A percentile compares a stretch with the other conserved stretches of the same genome.
Evolutionary conservation across 2,113 vertebrate species (phyloP).

Genomic region (Malurus elegans): DNA sequence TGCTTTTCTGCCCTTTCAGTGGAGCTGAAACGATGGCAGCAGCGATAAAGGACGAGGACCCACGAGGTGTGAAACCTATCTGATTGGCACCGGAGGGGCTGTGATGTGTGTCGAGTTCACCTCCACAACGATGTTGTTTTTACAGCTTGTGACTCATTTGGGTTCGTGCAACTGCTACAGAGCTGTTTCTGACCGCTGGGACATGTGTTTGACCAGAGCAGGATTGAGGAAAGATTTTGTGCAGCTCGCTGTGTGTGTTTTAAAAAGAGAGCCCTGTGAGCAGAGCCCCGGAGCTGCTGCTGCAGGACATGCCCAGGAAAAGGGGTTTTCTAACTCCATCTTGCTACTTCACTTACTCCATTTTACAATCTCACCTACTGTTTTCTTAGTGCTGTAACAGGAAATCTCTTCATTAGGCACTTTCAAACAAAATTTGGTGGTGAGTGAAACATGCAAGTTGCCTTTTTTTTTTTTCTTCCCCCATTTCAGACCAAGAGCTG

Average conservation of each 20-base stretch:
- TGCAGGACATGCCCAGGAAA: not conserved
- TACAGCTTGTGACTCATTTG: not conserved
- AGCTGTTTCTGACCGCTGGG: not conserved
- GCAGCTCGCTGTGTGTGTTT: not conserved
- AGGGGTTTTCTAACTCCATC: not conserved
- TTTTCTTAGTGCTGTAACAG: not conserved
- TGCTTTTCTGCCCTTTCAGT: constrained; percentile 60
- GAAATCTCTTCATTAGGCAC: not conserved
- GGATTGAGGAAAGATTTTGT: not conserved
- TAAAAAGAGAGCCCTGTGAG: not conserved
- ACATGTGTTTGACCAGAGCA: rapidly evolving
- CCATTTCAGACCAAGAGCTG: not conserved
- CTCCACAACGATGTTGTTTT: not conserved
- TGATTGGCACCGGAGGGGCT: constrained; percentile 10
- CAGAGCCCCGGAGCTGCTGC: not conserved
- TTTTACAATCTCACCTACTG: not conserved
- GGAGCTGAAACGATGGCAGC: not conserved
- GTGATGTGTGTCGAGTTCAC: not conserved
- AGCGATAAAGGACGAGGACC: not conserved
- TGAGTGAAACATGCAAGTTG: not conserved
- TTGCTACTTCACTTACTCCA: not conserved
- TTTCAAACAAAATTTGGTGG: not conserved
- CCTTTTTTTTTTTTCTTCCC: not conserved
- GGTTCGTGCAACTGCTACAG: not conserved
- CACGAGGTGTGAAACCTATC: constrained; percentile 23